Evolutionary conservation across 2,888 invertebrate genomes (phyloP), one percentile per base, ranked within the genome.

Genomic region (Agrotis ipsilon): DNA sequence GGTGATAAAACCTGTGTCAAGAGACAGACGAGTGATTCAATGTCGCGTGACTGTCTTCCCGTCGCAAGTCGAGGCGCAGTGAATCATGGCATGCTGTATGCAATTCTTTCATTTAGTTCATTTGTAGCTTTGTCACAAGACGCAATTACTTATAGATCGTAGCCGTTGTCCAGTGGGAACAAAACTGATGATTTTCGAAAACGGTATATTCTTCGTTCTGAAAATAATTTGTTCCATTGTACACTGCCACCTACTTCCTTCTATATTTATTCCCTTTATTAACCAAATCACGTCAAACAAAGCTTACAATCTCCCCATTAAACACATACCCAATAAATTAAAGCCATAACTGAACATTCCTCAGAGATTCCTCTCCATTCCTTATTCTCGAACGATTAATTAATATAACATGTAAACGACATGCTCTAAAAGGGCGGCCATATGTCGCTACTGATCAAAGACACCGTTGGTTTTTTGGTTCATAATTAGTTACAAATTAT

Each of bases 401-500:
- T 84, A 89, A 83, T 86, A 80, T 85, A 89, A 88, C 74, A 86
- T 88, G 88, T 85, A 85, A 87, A 88, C 77, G 80, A 76, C 78
- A 74, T 72, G 75, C 70, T 80, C 80, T 78, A 82, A 77, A 81
- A 79, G 21, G 72, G 52, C 65, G 45, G 55, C 83, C 88, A 89
- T 87, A 79, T 89, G 87, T 82, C 75, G 70, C 61, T 39, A 61
- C 39, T 79, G 84, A 88, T 90, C 89, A 91, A 90, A 91, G 87
- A 68, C 45, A 68, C 87, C 87, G 83, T 82, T 32, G 76, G 80
- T 78, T 85, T 93, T 92, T 93, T 91, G 89, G 80, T 71, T 72
- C 87, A 81, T 93, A 94, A 94, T 94, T 92, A 92, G 92, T 90
- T 84, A 92, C 93, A 92, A 94, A 93, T 94, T 94, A 92, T 91